A percentile compares a stretch with the other conserved stretches of the same genome.
Evolutionary conservation across 2,888 invertebrate species (phyloP).

Genomic region (Leucoma salicis): DNA sequence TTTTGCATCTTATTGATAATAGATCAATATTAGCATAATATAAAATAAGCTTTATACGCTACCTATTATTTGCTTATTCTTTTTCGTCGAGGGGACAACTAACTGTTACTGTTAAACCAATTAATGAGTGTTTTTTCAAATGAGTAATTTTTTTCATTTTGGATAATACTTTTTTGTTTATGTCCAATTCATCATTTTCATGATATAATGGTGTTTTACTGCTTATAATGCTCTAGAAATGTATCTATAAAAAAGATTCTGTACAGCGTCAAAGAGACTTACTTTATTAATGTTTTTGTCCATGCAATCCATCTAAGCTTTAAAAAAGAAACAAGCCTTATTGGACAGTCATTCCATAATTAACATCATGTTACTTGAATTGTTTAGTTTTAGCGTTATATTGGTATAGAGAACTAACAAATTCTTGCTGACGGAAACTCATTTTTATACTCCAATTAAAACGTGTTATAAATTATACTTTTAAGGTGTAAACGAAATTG

Average conservation of each 20-base stretch:
- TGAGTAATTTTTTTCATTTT: no score
- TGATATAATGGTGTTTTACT: no score
- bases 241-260: no score
- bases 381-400: constrained; percentile 11
- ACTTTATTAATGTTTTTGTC: no score
- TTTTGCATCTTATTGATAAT: constrained; percentile 52
- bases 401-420: not conserved
- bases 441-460: not conserved
- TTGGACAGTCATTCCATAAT: no score
- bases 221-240: no score
- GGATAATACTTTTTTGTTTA: no score
- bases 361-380: constrained; percentile 4
- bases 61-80: constrained; percentile 23
- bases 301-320: no score
- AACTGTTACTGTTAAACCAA: constrained; percentile 19
- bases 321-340: no score
- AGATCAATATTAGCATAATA: constrained; percentile 44
- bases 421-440: not conserved
- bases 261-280: no score
- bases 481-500: not conserved
- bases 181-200: no score
- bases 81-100: constrained; percentile 18
- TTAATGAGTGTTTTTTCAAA: no score
- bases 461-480: not conserved
- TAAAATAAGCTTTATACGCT: constrained; percentile 9